Evolutionary conservation across 2,113 vertebrate genomes (phyloP).

Genomic region (Tupaia chinensis): DNA sequence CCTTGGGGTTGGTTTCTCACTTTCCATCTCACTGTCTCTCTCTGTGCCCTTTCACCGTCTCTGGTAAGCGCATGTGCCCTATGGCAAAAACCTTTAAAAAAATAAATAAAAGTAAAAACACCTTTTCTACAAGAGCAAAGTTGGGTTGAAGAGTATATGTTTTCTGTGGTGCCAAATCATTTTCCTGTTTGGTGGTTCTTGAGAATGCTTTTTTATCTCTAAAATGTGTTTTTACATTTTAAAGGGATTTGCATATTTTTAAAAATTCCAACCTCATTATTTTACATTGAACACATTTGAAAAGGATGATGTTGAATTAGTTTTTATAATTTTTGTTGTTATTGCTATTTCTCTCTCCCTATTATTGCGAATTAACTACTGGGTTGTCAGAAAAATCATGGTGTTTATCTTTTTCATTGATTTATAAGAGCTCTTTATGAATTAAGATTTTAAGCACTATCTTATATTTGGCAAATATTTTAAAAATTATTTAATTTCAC

Average conservation of each 20-base stretch:
- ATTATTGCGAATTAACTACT: not conserved
- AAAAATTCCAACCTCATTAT: not conserved
- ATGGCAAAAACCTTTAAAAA: no score
- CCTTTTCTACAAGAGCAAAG: not conserved
- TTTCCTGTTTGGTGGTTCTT: not conserved
- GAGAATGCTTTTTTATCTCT: not conserved
- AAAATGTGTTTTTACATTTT: not conserved
- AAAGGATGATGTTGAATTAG: not conserved
- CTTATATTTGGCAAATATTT: not conserved
- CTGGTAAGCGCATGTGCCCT: no score
- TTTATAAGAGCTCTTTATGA: not conserved
- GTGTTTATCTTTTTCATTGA: not conserved
- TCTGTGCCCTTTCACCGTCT: no score
- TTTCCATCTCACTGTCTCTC: no score
- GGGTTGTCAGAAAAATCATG: no score
- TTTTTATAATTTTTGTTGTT: not conserved
- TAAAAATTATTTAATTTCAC: no score
- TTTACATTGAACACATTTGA: slow-evolving; percentile 20
- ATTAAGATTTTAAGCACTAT: not conserved
- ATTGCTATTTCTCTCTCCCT: not conserved
- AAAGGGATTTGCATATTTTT: slow-evolving; percentile 5
- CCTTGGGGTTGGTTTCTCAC: no score
- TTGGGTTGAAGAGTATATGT: not conserved
- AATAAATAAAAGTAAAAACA: no score
- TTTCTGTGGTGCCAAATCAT: not conserved